Evolutionary conservation across 2,113 vertebrate genomes (phyloP).

Genomic region (Corythornis madagascariensis): DNA sequence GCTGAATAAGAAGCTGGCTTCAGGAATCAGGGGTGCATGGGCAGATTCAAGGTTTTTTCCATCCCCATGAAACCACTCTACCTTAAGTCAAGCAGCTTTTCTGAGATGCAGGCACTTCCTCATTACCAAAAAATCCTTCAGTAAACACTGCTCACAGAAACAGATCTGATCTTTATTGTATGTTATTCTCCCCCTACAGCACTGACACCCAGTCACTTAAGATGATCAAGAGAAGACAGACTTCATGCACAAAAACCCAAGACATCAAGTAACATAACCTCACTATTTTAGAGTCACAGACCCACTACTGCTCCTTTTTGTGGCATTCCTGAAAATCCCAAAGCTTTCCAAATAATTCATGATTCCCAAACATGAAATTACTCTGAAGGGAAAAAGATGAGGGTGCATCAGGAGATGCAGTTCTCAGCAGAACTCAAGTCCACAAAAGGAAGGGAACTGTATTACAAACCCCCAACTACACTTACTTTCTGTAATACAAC

Average conservation of each 20-base stretch:
- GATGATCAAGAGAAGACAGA: neutral
- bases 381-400: neutral
- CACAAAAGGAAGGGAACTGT: neutral
- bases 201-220: neutral
- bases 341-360: constrained; percentile 2
- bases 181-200: neutral
- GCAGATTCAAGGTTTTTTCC: neutral
- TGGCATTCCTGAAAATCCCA: neutral
- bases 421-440: neutral
- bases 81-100: neutral
- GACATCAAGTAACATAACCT: neutral
- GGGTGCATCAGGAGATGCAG: neutral
- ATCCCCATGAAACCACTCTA: neutral
- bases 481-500: neutral
- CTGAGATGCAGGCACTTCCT: neutral
- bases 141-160: neutral
- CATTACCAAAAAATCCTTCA: neutral
- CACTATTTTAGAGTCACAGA: neutral
- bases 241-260: neutral
- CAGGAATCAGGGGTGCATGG: neutral
- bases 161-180: neutral
- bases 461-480: neutral
- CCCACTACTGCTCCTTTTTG: neutral
- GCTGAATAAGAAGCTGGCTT: neutral
- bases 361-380: neutral